Conservation (phyloP, 2,888 invertebrate genomes). For the Lottia gigantea region DNA sequence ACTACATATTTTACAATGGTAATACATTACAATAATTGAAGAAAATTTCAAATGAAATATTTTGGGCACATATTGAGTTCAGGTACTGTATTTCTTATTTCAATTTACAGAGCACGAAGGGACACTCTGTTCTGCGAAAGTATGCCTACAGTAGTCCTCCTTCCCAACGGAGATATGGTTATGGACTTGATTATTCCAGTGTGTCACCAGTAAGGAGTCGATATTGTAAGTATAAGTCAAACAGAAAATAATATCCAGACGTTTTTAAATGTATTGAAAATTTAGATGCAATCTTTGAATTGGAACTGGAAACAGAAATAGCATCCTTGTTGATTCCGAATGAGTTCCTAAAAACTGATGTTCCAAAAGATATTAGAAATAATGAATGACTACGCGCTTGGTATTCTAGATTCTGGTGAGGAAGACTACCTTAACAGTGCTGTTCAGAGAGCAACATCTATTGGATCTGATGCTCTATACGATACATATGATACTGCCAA, state of each 20-base stretch:
- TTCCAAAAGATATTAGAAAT: neutral
- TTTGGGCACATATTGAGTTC: neutral
- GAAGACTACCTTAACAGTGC: constrained; percentile 41
- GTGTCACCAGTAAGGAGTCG: constrained; percentile 22
- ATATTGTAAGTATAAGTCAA: constrained; percentile 22
- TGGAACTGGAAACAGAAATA: neutral
- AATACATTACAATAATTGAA: too few relatives aligned
- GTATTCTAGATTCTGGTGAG: constrained; percentile 38
- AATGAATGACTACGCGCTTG: neutral
- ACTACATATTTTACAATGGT: too few relatives aligned
- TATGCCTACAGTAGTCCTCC: constrained; percentile 19
- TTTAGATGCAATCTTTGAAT: neutral
- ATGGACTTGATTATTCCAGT: constrained; percentile 10
- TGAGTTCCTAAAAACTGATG: neutral
- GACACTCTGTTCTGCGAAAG: constrained; percentile 26
- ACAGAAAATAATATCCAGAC: too few relatives aligned
- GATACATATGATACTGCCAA: constrained; percentile 50
- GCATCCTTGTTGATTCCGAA: neutral
- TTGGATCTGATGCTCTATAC: constrained; percentile 47
- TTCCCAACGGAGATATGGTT: neutral
- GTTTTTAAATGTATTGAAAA: too few relatives aligned
- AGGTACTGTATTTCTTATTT: neutral
- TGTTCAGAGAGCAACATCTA: constrained; percentile 35
- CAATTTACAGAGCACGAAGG: constrained; percentile 31
- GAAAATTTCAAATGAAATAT: too few relatives aligned